Conservation (phyloP, 2,113 vertebrate genomes). For the Lagopus leucura region DNA sequence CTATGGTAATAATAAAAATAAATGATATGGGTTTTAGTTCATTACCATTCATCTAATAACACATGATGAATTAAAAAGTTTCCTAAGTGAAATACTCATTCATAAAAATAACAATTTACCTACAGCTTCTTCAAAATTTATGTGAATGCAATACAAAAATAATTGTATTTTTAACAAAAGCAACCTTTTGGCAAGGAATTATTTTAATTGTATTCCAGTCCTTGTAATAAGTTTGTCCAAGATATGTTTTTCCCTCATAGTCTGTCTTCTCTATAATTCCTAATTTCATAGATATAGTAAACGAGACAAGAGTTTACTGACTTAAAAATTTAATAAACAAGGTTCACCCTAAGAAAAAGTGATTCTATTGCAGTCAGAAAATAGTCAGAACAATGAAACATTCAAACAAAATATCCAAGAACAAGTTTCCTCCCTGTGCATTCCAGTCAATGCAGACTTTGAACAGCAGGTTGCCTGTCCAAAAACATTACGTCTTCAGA, state of each 20-base stretch:
- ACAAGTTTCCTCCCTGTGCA: neutral
- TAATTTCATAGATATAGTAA: neutral
- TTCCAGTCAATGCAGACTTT: neutral
- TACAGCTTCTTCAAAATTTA: conserved; percentile 48
- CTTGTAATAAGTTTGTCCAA: conserved; percentile 9
- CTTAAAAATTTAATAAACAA: neutral
- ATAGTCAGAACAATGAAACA: neutral
- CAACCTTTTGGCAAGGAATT: conserved; percentile 33
- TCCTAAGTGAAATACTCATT: conserved; percentile 69
- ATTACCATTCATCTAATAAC: conserved; percentile 81
- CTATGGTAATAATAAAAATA: conserved; percentile 80
- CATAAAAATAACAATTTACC: conserved; percentile 78
- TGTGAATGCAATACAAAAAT: conserved; percentile 36
- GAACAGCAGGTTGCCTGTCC: neutral
- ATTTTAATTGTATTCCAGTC: neutral
- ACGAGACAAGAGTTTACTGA: neutral
- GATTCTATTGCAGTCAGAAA: neutral
- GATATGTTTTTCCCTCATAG: neutral
- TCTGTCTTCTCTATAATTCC: neutral
- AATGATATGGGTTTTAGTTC: conserved; percentile 78
- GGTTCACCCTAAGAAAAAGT: neutral
- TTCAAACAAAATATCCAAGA: neutral
- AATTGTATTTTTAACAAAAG: conserved; percentile 62
- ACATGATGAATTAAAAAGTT: conserved; percentile 73
- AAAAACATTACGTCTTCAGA: neutral